Base-by-base conservation (phyloP, 2,797 vertebrate genomes). In the Cryptoblepharus egeriae region DNA sequence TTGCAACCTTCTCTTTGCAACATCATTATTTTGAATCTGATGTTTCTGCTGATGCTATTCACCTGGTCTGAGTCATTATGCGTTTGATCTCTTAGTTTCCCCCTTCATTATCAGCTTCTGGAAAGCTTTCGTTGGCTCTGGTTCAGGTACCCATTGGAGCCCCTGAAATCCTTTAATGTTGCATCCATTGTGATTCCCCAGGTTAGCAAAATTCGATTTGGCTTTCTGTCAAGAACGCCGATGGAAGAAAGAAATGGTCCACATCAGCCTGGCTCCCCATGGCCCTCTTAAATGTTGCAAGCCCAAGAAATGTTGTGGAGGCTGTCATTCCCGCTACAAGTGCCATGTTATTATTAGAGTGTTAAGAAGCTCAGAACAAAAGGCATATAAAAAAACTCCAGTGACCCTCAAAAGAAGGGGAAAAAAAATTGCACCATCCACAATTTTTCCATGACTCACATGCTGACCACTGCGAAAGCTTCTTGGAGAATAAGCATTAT, bases 1-100 rank as follows among this genome's bases (percentile, higher is more conserved):
- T 67, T 75, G 35, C 71, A 67, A 42, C 32, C 57, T 49, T 35
- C 61, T 52, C 49, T 74, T 6, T 42, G 20, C 22, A 65, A 37
- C 26, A 28, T 70, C 68, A 70, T 82, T 85, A 75, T 69, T 72
- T 42, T 24, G 30, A 63, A 79, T 15, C 63, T 42, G 5, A 6
- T 49, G 61, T 85, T 85, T 86, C 32, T 81, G 80, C 64, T 85
- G n/a, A 55, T 80, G 26, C 11, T 70, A 61, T 30, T 64, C 67
- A 28, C n/a, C n/a, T 7, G 37, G 24, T 5, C 72, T 81, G 72
- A 67, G 63, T 77, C 57, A 49, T 77, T 82, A 76, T 70, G 24
- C 49, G 20, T 64, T 64, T 75, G 32, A 72, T 22, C 74, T 28
- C 76, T 13, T 42, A 45, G 73, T 80, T 77, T 71, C n/a, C 37